Evolutionary conservation across 2,113 vertebrate species (phyloP).

Genomic region (Paraplagusia blochii): DNA sequence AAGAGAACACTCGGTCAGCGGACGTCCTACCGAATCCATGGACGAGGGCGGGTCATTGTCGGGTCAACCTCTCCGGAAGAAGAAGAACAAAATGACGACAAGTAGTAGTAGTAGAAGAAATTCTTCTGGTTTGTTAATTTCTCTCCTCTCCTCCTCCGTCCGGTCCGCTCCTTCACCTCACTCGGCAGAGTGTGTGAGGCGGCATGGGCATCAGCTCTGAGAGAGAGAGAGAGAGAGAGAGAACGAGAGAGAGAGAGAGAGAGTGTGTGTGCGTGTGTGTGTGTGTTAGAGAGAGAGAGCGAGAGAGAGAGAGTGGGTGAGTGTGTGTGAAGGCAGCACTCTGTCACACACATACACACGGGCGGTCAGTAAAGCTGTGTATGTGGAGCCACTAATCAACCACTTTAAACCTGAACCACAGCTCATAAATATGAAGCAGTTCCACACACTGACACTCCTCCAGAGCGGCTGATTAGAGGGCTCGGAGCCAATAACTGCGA

Average conservation of each 20-base stretch:
- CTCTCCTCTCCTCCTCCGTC: slow-evolving; percentile 52
- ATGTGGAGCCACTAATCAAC: slow-evolving; percentile 96
- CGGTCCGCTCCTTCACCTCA: slow-evolving; percentile 68
- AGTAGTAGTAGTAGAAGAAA: too few species aligned
- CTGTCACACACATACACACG: slow-evolving; percentile 74
- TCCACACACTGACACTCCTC: slow-evolving; percentile 93
- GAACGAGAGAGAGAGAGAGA: slow-evolving; percentile 50
- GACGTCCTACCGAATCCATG: slow-evolving; percentile 99
- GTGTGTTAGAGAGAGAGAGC: slow-evolving; percentile 42
- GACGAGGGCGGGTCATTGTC: slow-evolving; percentile 87
- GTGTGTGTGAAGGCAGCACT: slow-evolving; percentile 55
- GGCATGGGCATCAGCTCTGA: slow-evolving; percentile 67
- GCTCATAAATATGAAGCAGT: slow-evolving; percentile 98
- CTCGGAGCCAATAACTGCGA: slow-evolving; percentile 81
- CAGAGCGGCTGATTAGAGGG: slow-evolving; percentile 84
- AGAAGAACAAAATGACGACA: too few species aligned
- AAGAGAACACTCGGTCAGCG: slow-evolving; percentile 94
- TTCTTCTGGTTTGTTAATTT: slow-evolving; percentile 20
- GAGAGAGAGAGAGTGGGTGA: slow-evolving; percentile 45
- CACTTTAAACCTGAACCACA: slow-evolving; percentile 96
- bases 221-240: slow-evolving; percentile 44
- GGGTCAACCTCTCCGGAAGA: slow-evolving; percentile 78
- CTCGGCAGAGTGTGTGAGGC: slow-evolving; percentile 67
- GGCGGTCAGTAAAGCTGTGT: slow-evolving; percentile 94
- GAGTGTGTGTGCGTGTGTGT: too few species aligned